A percentile compares a stretch with the other conserved stretches of the same genome.
Evolutionary conservation across 2,888 invertebrate genomes (phyloP).

Genomic region (Nysson spinosus): DNA sequence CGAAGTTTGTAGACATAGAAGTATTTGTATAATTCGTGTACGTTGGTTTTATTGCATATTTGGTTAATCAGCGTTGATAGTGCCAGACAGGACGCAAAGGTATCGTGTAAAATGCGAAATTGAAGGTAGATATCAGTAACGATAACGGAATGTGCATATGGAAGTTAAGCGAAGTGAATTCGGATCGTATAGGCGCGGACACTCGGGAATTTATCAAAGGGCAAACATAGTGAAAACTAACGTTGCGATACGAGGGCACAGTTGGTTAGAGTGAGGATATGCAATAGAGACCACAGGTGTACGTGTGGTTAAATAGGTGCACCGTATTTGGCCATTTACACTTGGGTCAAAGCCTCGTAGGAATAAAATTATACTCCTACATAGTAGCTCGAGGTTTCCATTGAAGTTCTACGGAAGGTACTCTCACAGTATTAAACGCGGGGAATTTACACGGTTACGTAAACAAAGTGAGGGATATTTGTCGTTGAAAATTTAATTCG

Average conservation of each 20-base stretch:
- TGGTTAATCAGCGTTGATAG: too few species aligned
- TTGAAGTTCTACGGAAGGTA: neutral
- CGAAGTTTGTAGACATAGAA: too few species aligned
- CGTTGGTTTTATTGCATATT: too few species aligned
- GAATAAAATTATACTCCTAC: conserved; percentile 15
- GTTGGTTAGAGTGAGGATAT: conserved; percentile 11
- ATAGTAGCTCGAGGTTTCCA: neutral
- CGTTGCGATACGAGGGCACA: conserved; percentile 10
- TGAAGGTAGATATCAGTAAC: too few species aligned
- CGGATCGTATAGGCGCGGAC: conserved; percentile 7
- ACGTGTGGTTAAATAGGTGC: conserved; percentile 25
- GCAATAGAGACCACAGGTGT: conserved; percentile 35
- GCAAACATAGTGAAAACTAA: conserved; percentile 48
- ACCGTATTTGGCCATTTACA: conserved; percentile 11
- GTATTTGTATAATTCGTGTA: too few species aligned
- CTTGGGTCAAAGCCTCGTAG: conserved; percentile 28
- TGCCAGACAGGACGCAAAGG: too few species aligned
- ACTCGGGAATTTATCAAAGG: conserved; percentile 47
- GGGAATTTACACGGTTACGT: too few species aligned
- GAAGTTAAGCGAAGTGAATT: conserved; percentile 18
- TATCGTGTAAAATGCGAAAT: too few species aligned
- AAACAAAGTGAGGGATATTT: too few species aligned
- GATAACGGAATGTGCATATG: neutral
- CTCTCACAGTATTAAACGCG: too few species aligned
- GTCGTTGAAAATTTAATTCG: too few species aligned